A percentile compares a stretch with the other conserved stretches of the same genome.
phyloP scores from a whole-genome alignment of 2,113 vertebrate species.

The Cyprinus carpio region DNA sequence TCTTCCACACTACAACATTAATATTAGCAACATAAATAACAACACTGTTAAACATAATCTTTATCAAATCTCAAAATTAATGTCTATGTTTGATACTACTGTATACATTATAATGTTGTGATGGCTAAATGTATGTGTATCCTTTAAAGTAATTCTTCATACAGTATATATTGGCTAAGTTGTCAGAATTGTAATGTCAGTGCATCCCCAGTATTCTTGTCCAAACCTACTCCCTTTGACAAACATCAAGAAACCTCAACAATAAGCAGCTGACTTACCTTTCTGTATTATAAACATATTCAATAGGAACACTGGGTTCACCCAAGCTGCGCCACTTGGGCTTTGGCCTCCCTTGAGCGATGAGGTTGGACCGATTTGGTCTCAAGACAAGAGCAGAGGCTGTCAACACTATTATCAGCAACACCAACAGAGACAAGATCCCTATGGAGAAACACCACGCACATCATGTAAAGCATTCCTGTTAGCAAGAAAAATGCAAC shows the following conservation, averaged over 20 bases:
- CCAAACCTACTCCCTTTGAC: background rate
- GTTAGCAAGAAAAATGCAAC: background rate
- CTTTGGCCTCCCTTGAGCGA: slow-evolving; percentile 73
- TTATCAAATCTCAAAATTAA: background rate
- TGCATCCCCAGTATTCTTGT: background rate
- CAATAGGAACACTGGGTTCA: slow-evolving; percentile 73
- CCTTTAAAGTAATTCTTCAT: too few species aligned
- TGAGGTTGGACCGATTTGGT: slow-evolving; percentile 66
- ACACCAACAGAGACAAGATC: slow-evolving; percentile 74
- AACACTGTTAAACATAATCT: background rate
- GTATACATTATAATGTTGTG: too few species aligned
- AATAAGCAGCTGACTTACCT: slow-evolving; percentile 64
- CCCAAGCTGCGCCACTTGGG: slow-evolving; percentile 87
- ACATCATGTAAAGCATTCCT: background rate
- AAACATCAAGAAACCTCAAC: background rate
- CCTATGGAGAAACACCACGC: slow-evolving; percentile 59
- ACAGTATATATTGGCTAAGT: too few species aligned
- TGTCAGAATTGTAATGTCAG: background rate
- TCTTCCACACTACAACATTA: slow-evolving; percentile 53
- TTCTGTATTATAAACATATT: slow-evolving; percentile 73
- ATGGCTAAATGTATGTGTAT: too few species aligned
- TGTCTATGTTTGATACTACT: background rate
- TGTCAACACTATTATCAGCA: slow-evolving; percentile 74
- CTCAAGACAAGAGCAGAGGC: slow-evolving; percentile 79
- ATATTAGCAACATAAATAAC: too few species aligned